phyloP scores from a whole-genome alignment of 2,797 vertebrate genomes.

The Melanotaenia pygmaea region DNA sequence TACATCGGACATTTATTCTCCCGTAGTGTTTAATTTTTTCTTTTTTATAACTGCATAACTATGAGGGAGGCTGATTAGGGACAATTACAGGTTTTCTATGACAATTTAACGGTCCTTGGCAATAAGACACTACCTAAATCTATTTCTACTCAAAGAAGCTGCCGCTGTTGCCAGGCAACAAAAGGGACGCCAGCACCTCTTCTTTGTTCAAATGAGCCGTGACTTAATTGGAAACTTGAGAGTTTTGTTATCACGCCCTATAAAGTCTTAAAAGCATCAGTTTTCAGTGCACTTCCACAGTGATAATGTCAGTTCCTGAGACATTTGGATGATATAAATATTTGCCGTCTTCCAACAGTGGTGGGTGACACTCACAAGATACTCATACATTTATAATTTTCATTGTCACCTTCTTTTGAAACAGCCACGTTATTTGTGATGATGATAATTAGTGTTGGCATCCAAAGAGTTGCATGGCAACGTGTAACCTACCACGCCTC shows the following conservation, averaged over 20 bases:
- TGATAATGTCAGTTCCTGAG: not conserved
- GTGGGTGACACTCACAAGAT: not conserved
- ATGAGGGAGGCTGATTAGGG: no score
- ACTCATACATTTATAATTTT: not conserved
- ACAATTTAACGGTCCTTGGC: constrained; percentile 24
- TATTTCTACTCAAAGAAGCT: constrained; percentile 15
- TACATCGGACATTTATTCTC: not conserved
- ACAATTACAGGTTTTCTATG: not conserved
- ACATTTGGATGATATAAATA: not conserved
- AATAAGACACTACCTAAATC: constrained; percentile 42
- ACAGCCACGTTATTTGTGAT: constrained; percentile 10
- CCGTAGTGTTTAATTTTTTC: no score
- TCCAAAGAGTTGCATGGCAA: constrained; percentile 60
- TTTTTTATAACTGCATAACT: no score
- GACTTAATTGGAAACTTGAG: constrained; percentile 43
- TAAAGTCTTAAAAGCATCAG: not conserved
- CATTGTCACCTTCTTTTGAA: not conserved
- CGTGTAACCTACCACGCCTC: constrained; percentile 48
- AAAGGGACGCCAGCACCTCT: constrained; percentile 13
- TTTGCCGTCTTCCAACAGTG: not conserved
- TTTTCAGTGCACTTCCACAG: not conserved
- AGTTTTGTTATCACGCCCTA: not conserved
- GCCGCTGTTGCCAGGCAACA: constrained; percentile 51
- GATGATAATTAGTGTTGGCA: constrained; percentile 12
- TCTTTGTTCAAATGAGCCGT: constrained; percentile 7